Evolutionary conservation across 2,113 vertebrate species (phyloP).

Genomic region (Cyphomyrus plagiostoma): DNA sequence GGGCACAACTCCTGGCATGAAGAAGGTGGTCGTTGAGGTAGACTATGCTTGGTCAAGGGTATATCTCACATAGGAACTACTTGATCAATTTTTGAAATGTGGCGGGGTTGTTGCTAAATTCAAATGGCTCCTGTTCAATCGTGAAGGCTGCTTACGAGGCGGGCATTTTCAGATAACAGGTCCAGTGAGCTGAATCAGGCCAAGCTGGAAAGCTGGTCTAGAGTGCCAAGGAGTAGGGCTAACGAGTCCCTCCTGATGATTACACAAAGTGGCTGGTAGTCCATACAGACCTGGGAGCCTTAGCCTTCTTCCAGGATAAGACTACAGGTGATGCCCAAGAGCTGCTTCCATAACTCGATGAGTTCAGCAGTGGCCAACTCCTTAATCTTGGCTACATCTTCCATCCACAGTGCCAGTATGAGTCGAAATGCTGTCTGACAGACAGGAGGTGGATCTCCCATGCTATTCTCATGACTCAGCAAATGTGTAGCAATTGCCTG

Average conservation of each 20-base stretch:
- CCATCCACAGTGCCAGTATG: background rate
- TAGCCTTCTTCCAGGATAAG: background rate
- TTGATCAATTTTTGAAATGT: background rate
- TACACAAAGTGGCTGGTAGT: background rate
- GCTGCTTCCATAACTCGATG: background rate
- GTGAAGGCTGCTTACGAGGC: background rate
- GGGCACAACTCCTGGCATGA: background rate
- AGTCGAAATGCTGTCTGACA: background rate
- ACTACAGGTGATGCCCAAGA: background rate
- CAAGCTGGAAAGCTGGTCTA: background rate
- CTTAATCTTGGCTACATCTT: background rate
- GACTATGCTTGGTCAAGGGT: background rate
- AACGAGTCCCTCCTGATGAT: background rate
- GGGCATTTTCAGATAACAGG: background rate
- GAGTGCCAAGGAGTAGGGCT: background rate
- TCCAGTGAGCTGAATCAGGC: background rate
- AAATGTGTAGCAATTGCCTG: background rate
- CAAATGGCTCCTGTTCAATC: background rate
- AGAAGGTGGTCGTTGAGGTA: background rate
- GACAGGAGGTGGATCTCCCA: background rate
- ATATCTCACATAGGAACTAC: background rate
- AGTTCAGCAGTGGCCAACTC: background rate
- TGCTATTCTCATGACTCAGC: background rate
- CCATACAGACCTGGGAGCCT: background rate
- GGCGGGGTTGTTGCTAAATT: background rate